Evolutionary conservation across 2,113 vertebrate species (phyloP).

Genomic region (Rhea americana): DNA sequence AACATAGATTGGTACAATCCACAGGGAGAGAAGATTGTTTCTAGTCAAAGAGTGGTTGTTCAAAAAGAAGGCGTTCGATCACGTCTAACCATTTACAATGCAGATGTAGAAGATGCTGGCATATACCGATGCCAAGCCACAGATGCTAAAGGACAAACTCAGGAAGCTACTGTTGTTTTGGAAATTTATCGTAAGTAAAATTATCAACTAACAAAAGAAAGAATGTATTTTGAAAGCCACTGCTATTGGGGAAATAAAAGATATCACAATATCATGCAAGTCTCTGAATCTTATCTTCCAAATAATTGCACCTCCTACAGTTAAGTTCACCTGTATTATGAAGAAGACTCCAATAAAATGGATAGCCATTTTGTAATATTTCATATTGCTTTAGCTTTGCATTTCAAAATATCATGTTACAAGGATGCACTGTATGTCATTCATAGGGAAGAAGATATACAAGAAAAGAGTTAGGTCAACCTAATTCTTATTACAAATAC

Average conservation of each 20-base stretch:
- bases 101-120: slow-evolving; percentile 93
- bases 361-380: neutral
- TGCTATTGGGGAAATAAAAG: neutral
- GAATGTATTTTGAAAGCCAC: neutral
- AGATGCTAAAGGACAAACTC: slow-evolving; percentile 86
- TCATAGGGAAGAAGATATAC: neutral
- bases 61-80: slow-evolving; percentile 90
- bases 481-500: neutral
- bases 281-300: neutral
- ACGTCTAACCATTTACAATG: slow-evolving; percentile 93
- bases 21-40: slow-evolving; percentile 90
- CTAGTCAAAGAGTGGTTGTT: slow-evolving; percentile 86
- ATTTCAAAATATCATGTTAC: neutral
- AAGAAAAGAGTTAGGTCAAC: neutral
- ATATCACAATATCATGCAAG: neutral
- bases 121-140: slow-evolving; percentile 95
- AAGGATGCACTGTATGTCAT: neutral
- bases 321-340: neutral
- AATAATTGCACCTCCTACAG: neutral
- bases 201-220: neutral
- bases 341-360: neutral
- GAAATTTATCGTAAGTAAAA: slow-evolving; percentile 95
- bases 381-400: neutral
- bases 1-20: slow-evolving; percentile 96
- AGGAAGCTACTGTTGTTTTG: slow-evolving; percentile 94